Evolutionary conservation across 2,797 vertebrate species (phyloP).

Genomic region (Onychomys arenicola): DNA sequence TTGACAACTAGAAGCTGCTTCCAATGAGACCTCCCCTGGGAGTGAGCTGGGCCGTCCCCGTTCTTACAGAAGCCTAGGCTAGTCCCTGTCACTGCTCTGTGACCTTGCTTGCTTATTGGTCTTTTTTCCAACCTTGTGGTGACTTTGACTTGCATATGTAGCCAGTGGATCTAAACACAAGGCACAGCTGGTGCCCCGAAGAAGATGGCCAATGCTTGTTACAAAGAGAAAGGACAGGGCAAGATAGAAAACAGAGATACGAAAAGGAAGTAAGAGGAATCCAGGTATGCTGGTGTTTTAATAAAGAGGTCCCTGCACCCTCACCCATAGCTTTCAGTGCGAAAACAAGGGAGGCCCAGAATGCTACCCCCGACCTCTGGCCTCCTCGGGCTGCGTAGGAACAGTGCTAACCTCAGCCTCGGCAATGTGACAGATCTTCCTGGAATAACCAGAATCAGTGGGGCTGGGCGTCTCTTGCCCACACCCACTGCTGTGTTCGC

Average conservation of each 20-base stretch:
- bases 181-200: fast-evolving
- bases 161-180: background rate
- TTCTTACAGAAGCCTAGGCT: fast-evolving
- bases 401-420: background rate
- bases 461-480: background rate
- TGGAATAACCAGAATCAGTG: background rate
- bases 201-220: background rate
- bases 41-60: fast-evolving
- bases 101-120: background rate
- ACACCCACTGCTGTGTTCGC: background rate
- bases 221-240: background rate
- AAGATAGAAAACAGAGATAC: fast-evolving
- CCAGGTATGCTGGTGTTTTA: background rate
- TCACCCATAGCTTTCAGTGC: background rate
- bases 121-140: background rate
- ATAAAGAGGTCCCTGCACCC: background rate
- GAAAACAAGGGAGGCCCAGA: background rate
- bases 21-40: fast-evolving
- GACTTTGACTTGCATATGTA: fast-evolving
- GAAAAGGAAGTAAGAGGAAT: background rate
- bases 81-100: fast-evolving
- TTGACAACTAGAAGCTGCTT: background rate
- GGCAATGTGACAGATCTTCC: background rate
- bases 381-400: background rate
- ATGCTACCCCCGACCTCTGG: fast-evolving